Base-by-base conservation (phyloP, 2,113 vertebrate genomes). In the Oxygymnocypris stewartii region DNA sequence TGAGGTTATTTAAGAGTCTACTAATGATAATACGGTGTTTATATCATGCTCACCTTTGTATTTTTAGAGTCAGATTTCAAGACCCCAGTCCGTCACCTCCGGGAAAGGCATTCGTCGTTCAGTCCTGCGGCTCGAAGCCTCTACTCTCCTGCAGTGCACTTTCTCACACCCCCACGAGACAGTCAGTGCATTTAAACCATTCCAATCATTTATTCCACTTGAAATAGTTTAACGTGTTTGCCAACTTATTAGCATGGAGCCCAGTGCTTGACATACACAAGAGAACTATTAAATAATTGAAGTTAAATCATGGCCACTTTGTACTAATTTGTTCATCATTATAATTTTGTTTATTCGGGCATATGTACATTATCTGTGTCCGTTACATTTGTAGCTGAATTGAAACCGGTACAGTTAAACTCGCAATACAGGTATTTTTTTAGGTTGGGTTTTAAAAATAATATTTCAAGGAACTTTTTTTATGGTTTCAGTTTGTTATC, bases 161-260 rank as follows among this genome's bases (percentile, higher is more conserved):
- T 95, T 85, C 91, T 95, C 87, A 93, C 94, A 7, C 95, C 94
- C 44, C 92, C 90, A 81, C 94, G 95, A 91, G 92, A 94, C 87
- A 92, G 95, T 95, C 73, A 93, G 95, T 93, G 11, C 78, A 35
- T 73, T 42, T 28, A 4, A 1, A 79, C 1, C n/a, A 10, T 61
- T 23, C 20, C n/a, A 1, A 61, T 23, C 20, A 10, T 59, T 59
- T 59, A 23, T 51, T 51, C 13, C 1, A 16, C 14, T 51, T 59
- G 7, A 59, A 54, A 59, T 23, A 23, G 20, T 20, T 57, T 4
- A 23, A 57, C 20, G 54, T 59, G 23, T 54, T 23, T 59, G 54
- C 20, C 20, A 59, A 23, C 0, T 23, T 23, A 23, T 57, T 7
- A n/a, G 20, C 57, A 61, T n/a, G 57, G 2, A 61, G 2, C 1